Evolutionary conservation across 2,113 vertebrate species (phyloP).

Genomic region (Meles meles): DNA sequence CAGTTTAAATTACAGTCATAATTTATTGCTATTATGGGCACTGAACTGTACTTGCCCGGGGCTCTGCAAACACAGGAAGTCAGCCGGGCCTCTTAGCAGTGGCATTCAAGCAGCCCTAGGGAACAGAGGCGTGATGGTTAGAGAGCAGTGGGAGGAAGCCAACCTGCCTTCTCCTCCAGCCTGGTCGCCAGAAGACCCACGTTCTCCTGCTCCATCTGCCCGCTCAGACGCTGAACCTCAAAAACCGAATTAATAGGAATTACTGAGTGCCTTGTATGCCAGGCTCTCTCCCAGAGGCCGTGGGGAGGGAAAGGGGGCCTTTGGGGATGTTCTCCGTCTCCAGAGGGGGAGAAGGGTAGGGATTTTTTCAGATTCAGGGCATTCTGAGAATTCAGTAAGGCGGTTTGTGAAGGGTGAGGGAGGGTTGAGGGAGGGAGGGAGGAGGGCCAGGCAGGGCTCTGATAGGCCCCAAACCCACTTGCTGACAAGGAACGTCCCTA

Average conservation of each 20-base stretch:
- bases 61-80: conserved; percentile 29
- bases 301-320: background rate
- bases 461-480: background rate
- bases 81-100: background rate
- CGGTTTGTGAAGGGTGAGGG: background rate
- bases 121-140: background rate
- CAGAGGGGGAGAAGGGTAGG: background rate
- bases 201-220: background rate
- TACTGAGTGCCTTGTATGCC: background rate
- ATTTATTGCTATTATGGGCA: conserved; percentile 39
- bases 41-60: conserved; percentile 13
- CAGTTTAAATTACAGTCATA: conserved; percentile 32
- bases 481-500: background rate
- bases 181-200: background rate
- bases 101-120: background rate
- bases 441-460: background rate
- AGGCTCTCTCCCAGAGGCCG: background rate
- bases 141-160: background rate
- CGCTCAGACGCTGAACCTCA: background rate
- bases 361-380: background rate
- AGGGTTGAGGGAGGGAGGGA: background rate
- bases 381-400: background rate
- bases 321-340: background rate
- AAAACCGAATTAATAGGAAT: background rate
- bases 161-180: background rate